These are phyloP conservation scores for Limnephilus rhombicus DNA, from an alignment of 2,888 invertebrate species.

Conservation along the genomic window DNA sequence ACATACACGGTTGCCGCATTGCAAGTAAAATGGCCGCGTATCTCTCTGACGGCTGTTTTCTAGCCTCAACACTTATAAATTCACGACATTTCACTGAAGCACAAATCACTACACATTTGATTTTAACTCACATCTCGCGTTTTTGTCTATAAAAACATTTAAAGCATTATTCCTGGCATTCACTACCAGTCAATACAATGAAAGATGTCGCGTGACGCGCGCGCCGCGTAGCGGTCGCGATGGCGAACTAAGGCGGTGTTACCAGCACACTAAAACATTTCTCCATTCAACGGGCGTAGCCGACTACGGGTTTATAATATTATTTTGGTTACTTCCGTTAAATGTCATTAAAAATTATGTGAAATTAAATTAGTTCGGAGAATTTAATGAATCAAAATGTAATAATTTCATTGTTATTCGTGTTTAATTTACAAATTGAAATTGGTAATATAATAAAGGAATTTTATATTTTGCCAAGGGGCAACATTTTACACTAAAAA, in stretches of 20 bases:
- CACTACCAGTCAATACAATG: constrained; percentile 84
- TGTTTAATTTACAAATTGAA: not conserved
- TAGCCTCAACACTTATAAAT: constrained; percentile 78
- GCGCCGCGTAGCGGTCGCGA: constrained; percentile 79
- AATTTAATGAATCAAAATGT: not conserved
- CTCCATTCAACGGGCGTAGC: constrained; percentile 63
- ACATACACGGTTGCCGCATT: constrained; percentile 85
- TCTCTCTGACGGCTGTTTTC: constrained; percentile 75
- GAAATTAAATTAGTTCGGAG: not conserved
- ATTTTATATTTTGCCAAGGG: not conserved
- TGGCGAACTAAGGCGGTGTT: constrained; percentile 76
- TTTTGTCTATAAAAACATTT: constrained; percentile 81
- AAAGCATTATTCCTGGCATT: constrained; percentile 81
- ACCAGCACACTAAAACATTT: constrained; percentile 70
- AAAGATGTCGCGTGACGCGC: constrained; percentile 84
- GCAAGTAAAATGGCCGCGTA: constrained; percentile 85
- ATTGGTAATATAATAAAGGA: not conserved
- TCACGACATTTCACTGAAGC: constrained; percentile 77
- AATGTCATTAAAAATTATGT: not conserved
- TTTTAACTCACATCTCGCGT: constrained; percentile 76
- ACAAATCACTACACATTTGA: constrained; percentile 75
- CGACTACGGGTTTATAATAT: not conserved
- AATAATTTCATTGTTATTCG: not conserved
- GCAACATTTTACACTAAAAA: constrained; percentile 54
- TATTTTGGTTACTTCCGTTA: not conserved